Evolutionary conservation across 2,888 invertebrate species (phyloP), one percentile per base, ranked within the genome.

Genomic region (Nomada hirtipes): DNA sequence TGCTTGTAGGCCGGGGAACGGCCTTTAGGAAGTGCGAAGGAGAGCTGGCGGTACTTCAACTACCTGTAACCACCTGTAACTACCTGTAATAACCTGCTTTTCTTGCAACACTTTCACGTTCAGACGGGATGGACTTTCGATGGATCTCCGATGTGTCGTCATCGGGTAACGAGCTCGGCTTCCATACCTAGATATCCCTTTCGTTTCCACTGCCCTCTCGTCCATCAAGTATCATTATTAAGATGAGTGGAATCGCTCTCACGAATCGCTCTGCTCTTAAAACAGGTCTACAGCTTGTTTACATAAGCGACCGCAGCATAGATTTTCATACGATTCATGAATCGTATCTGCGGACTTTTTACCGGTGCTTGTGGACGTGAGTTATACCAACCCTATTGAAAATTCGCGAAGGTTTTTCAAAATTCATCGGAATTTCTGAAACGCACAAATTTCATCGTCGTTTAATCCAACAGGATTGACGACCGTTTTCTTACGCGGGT

Each of bases 1-100:
- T 64, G 76, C 59, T 57, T 59, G 82, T 79, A 82, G 85, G 77
- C 63, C 80, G 79, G 74, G 75, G 75, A 80, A 86, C 83, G 85
- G 86, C 75, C 86, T 88, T 88, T 88, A 85, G 85, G 88, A 88
- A 88, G 88, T 83, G 86, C 84, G 88, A 86, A 85, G 79, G 83
- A 86, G 75, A 83, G 79, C 77, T 72, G 76, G 69, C 81, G 74
- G 72, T 70, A 64, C 80, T 64, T 69, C 79, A 83, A 86, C 88
- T 84, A 86, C 79, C 86, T 86, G 81, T 86, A 88, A 88, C 88
- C 79, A 88, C 83, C 86, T 82, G 83, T 88, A 86, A 87, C 86
- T 84, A 86, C 76, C 82, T 69, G 74, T 87, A 87, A 87, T 87
- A 87, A 86, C 83, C 85, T 79, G 86, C 75, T 88, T 86, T 87